Percentiles rank a stretch among this genome's conserved stretches.
phyloP scores from a whole-genome alignment of 64 coral and sea anemone genomes.

The Acropora yongei region DNA sequence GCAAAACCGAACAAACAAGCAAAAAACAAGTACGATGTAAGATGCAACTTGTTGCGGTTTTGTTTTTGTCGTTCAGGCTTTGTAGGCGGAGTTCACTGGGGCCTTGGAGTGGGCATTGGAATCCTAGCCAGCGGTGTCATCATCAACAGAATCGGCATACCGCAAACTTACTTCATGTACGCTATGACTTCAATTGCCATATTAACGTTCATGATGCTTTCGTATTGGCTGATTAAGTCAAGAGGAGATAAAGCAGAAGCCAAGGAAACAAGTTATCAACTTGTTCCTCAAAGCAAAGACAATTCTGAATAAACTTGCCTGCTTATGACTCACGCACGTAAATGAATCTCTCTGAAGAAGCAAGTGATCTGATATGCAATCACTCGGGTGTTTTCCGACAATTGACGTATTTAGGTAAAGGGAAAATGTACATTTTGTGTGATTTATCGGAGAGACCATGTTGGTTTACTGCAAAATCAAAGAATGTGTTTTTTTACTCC shows the following conservation, averaged over 20 bases:
- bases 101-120: constrained; percentile 5
- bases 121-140: constrained; percentile 13
- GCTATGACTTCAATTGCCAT: neutral
- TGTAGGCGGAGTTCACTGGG: constrained; percentile 22
- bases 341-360: neutral
- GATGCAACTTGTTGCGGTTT: too few relatives aligned
- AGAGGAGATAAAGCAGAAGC: neutral
- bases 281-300: neutral
- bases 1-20: too few relatives aligned
- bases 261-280: neutral
- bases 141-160: constrained; percentile 10
- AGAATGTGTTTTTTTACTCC: too few relatives aligned
- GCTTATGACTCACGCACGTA: neutral
- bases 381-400: neutral
- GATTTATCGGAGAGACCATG: too few relatives aligned
- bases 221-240: neutral
- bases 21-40: too few relatives aligned
- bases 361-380: neutral
- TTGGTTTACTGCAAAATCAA: too few relatives aligned
- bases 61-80: neutral
- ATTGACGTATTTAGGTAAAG: too few relatives aligned
- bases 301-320: neutral
- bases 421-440: too few relatives aligned
- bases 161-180: constrained; percentile 25
- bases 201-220: neutral